Base-by-base conservation (phyloP, 2,797 vertebrate species). In the Miichthys miiuy region DNA sequence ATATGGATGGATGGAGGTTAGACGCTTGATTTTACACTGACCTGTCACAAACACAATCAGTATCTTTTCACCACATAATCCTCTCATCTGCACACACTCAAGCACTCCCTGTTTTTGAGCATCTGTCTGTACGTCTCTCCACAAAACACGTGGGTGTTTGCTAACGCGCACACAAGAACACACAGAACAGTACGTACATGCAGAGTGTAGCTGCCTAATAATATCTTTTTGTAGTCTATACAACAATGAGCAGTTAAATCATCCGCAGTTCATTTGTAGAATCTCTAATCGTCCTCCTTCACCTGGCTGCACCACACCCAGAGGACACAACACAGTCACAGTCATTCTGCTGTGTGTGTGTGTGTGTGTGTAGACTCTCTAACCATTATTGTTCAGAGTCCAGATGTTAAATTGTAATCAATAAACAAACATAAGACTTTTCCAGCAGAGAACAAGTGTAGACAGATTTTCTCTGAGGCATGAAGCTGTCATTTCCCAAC, bases 241-340 rank as follows among this genome's bases (percentile, higher is more conserved):
- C 23, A 69, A 27, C 27, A 48, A 41, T 58, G 58, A 64, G 27
- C 57, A 57, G 41, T 25, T 79, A 42, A 74, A 75, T 72, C 63
- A 68, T 55, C 63, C 38, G 30, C 27, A 65, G 41, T 25, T 64
- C 23, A 65, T 68, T 75, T 67, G 41, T 1, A 55, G 44, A 66
- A 66, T 25, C 80, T 46, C 47, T 70, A 58, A 77, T 76, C 17
- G 48, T 46, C 27, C 50, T 47, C 56, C 34, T 42, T 68, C 58
- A 69, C 47, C 72, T 77, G 66, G 25, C 30, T 72, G 16, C 51
- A 27, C 44, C 13, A 18, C 10, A 23, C 25, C 56, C 4, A 0
- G 25, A 68, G 55, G 50, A 68, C 14, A 54, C 46, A 46, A 18
- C 56, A 65, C 12, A 61, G 18, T 41, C 58, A 66, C 21, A 60